Base-by-base conservation (phyloP, 2,888 invertebrate genomes). In the Halictus quadricinctus region DNA sequence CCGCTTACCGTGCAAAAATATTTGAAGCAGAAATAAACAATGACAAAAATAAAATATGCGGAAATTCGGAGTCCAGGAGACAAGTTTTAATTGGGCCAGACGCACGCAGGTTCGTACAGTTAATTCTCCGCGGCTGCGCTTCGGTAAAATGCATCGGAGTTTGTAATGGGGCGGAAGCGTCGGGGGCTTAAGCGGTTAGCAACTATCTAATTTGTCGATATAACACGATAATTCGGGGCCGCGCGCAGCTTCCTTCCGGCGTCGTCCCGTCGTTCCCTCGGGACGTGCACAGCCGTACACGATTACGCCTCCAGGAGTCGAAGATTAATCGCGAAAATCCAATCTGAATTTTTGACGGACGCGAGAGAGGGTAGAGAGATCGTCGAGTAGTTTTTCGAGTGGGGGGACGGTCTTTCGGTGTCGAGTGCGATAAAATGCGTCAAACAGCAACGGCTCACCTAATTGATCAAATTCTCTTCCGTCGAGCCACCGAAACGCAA, bases 131-230 rank as follows among this genome's bases (percentile, higher is more conserved):
- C 29, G 69, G 69, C 18, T 69, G 69, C 41, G 36, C 10, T 41
- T 4, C 36, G 41, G 18, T 64, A 78, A 25, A 84, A 85, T 58
- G 58, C 73, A 66, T 81, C 64, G 64, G 66, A 81, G 79, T 81
- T 86, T 48, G 77, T 85, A 85, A 83, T 73, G 48, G 50, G 29
- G 60, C 70, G 60, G 64, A 60, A 79, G 43, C 46, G 43, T 13
- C 72, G 48, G n/a, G n/a, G 12, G 79, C 79, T 80, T 66, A 74
- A 79, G 43, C 76, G 64, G 77, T 80, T 77, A 66, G 48, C 66
- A 77, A 75, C 77, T 85, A 81, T 73, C 75, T 85, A 80, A 85
- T 85, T 85, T 76, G 76, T 69, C 78, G 84, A 84, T 79, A 41
- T 81, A 78, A 78, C 84, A 72, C 46, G 80, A 85, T 80, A 84